Evolutionary conservation across 1,140 invertebrate species (phyloP), one percentile per base, ranked within the genome.

Genomic region (Danaus melanippus): DNA sequence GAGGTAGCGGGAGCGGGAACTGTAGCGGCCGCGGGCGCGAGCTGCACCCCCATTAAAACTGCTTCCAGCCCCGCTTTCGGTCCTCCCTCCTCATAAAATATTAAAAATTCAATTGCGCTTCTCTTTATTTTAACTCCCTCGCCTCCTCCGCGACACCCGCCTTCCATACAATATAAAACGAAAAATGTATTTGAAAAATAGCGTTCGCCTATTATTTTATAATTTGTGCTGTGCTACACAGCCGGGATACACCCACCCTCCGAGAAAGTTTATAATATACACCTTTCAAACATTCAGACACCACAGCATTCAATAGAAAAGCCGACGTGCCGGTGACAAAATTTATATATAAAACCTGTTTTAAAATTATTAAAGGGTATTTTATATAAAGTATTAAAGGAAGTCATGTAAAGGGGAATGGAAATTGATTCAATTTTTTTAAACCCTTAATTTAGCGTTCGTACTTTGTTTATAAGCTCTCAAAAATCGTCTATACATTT

Each of bases 21-120:
- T 55, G 46, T 12, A 10, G 59, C 58, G 58, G 53, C 10, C 41
- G 56, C 60, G 54, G 21, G 7, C 21, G 21, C 21, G 21, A 32
- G 21, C 56, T 63, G 69, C 76, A 83, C 80, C 79, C 84, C 86
- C 84, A 86, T 87, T 87, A 84, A 82, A 86, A 79, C 71, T 75
- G 79, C 79, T 84, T 69, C 64, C 62, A 63, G 70, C 67, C 61
- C 70, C 66, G 60, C 69, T 50, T 54, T 54, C 48, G 55, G 63
- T 62, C 74, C 69, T 70, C 84, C 79, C 84, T 79, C 83, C 82
- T 87, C 85, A 86, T 88, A 85, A 87, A 88, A 88, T 88, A 88
- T 88, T 87, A 88, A 88, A 88, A 88, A 88, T 88, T 86, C 85
- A 88, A 88, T 88, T 87, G 86, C 86, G 85, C 82, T 87, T 86